Conservation (phyloP, 23 tunicate species). For the Oikopleura dioica region DNA sequence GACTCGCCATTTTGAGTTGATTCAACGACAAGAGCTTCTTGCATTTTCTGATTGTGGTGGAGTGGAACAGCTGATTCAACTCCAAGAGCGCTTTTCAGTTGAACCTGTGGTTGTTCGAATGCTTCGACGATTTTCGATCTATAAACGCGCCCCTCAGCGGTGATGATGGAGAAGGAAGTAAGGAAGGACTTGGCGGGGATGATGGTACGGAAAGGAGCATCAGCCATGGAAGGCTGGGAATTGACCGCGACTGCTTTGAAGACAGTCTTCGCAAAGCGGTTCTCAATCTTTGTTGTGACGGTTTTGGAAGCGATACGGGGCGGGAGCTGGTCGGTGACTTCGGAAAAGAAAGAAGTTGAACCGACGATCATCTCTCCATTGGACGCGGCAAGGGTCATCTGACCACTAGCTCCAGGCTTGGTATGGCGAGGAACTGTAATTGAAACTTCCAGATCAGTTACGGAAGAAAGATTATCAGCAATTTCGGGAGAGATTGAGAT, state of each 20-base stretch:
- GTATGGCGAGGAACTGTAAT: background rate
- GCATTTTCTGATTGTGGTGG: background rate
- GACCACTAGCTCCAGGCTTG: background rate
- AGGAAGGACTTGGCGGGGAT: background rate
- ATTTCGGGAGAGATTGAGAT: background rate
- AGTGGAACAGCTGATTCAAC: background rate
- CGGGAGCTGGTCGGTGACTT: background rate
- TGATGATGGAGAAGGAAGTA: background rate
- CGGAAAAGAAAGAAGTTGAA: background rate
- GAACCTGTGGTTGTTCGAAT: background rate
- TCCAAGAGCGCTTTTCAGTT: background rate
- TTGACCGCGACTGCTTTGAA: background rate
- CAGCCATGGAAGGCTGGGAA: background rate
- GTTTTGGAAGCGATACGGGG: background rate
- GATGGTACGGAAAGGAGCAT: background rate
- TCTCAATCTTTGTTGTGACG: background rate
- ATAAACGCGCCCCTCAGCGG: background rate
- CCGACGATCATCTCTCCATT: constrained; percentile 3
- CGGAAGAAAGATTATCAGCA: background rate
- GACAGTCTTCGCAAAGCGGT: background rate
- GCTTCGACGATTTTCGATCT: background rate
- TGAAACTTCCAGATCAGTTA: background rate
- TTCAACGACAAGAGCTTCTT: background rate
- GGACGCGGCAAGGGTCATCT: background rate
- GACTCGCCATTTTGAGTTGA: background rate